Base-by-base conservation (phyloP, 2,888 invertebrate genomes). In the Toxonevra muliebris region DNA sequence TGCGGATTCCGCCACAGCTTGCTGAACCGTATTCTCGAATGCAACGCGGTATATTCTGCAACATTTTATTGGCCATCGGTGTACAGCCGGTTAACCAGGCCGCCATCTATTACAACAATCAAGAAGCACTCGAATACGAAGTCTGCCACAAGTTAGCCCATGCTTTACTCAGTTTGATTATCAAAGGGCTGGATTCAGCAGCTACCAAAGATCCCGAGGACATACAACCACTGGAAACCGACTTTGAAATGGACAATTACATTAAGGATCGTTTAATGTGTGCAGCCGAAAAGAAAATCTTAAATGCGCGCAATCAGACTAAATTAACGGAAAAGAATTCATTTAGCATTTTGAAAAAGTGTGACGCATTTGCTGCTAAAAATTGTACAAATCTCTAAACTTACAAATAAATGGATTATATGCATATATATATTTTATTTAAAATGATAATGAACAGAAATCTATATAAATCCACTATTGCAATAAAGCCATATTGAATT, bases 1-100 rank as follows among this genome's bases (percentile, higher is more conserved):
- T 82, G 80, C 76, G 74, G 0, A 77, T 81, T 19, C 82, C 82
- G 2, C 76, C 78, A 8, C 76, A 76, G 54, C 72, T 82, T 54
- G 75, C 77, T 19, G 80, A 82, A 68, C 81, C 82, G 0, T 82
- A 82, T 71, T 77, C 78, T 1, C 78, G 82, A 17, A 82, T 82
- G 82, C 82, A 82, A 69, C 81, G 82, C 19, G 80, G 77, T 43
- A 78, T 82, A 55, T 82, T 82, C 61, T 82, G 81, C 42, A 82
- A 82, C 61, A 82, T 82, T 1, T 60, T 82, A 41, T 66, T 78
- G 61, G 77, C 80, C n/a, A 80, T 82, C 41, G 82, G 81, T 1
- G 78, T 82, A 4, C 81, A 81, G 69, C 81, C 80, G 0, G 72
- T 75, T 1, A 75, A 74, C 1, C 80, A 81, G 45, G 74, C 78